These are phyloP conservation scores for Marmota flaviventris DNA, from an alignment of 2,113 vertebrate genomes.

Conservation along the genomic window DNA sequence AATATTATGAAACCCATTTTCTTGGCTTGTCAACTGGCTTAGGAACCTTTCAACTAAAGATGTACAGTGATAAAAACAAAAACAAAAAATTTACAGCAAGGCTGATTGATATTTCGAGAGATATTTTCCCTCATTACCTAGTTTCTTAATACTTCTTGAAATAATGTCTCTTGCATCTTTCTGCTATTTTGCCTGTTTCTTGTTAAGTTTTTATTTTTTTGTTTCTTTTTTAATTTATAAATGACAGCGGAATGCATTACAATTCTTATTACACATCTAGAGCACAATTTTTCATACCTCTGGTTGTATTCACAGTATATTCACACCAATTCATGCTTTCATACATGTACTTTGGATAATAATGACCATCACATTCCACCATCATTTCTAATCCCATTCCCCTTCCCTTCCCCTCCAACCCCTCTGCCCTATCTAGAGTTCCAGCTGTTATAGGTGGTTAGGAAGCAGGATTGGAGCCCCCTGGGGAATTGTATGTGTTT, in stretches of 20 bases:
- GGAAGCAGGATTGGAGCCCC: neutral
- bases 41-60: conserved; percentile 41
- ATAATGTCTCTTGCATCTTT: neutral
- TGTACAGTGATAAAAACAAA: neutral
- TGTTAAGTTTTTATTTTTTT: neutral
- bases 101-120: conserved; percentile 17
- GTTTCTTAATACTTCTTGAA: conserved; percentile 28
- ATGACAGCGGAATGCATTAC: too few relatives aligned
- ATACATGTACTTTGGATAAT: too few relatives aligned
- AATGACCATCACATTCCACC: too few relatives aligned
- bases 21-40: conserved; percentile 16
- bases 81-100: too few relatives aligned
- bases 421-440: too few relatives aligned
- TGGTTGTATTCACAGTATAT: neutral
- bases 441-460: neutral
- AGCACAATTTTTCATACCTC: too few relatives aligned
- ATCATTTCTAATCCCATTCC: too few relatives aligned
- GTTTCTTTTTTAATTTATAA: too few relatives aligned
- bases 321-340: too few relatives aligned
- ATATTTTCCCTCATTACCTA: neutral
- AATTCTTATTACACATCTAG: too few relatives aligned
- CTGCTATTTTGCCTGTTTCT: conserved; percentile 9
- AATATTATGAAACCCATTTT: conserved; percentile 25
- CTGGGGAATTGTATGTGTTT: neutral
- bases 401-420: too few relatives aligned